phyloP scores from a whole-genome alignment of 2,888 invertebrate species.

The Meghimatium bilineatum region DNA sequence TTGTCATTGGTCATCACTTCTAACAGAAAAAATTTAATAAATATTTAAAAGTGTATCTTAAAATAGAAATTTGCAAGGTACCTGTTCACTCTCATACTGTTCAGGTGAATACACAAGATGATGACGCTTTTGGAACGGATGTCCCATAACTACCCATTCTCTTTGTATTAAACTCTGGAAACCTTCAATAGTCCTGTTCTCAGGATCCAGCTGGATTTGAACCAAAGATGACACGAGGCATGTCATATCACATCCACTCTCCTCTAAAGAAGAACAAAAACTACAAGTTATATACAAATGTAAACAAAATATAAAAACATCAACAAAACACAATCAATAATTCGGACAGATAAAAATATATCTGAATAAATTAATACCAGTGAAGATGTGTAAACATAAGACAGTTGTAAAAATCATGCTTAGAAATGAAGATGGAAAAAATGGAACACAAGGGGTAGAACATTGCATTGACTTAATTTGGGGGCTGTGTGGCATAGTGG shows the following conservation, averaged over 20 bases:
- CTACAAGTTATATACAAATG: neutral
- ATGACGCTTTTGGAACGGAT: slow-evolving; percentile 85
- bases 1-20: too few relatives aligned
- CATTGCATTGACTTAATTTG: too few relatives aligned
- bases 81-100: slow-evolving; percentile 59
- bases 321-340: too few relatives aligned
- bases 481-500: too few relatives aligned
- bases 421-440: too few relatives aligned
- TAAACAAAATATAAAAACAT: neutral
- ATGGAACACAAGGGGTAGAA: too few relatives aligned
- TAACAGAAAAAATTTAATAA: too few relatives aligned
- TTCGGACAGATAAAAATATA: too few relatives aligned
- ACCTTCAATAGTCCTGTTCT: slow-evolving; percentile 88
- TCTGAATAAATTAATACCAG: too few relatives aligned
- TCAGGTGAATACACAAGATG: slow-evolving; percentile 68
- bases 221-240: slow-evolving; percentile 88
- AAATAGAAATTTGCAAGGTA: neutral
- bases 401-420: too few relatives aligned
- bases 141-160: slow-evolving; percentile 95
- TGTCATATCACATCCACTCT: slow-evolving; percentile 90
- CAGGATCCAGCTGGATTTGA: slow-evolving; percentile 90
- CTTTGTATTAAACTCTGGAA: slow-evolving; percentile 94
- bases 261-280: slow-evolving; percentile 78
- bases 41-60: neutral
- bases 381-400: too few relatives aligned